These are phyloP conservation scores for Gari tellinella DNA, from an alignment of 2,888 invertebrate species.

Conservation along the genomic window DNA sequence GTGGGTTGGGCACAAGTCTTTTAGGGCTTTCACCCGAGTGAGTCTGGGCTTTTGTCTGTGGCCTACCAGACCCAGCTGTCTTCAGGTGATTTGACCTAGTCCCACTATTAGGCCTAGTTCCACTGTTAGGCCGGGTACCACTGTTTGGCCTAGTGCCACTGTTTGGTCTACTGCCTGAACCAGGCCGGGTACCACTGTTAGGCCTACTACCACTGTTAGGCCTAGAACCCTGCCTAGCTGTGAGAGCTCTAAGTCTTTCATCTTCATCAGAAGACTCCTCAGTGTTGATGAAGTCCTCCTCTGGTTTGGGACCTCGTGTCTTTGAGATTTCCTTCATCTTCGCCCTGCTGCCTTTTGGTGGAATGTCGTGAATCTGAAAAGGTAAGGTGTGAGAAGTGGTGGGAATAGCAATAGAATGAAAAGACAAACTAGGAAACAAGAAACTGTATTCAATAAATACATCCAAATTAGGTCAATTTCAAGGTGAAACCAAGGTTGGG, in stretches of 20 bases:
- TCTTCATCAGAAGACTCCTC: constrained; percentile 72
- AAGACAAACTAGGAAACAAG: too few species aligned
- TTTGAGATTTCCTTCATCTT: constrained; percentile 25
- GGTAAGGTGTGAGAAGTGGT: too few species aligned
- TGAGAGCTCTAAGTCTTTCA: constrained; percentile 20
- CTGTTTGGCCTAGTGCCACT: constrained; percentile 59
- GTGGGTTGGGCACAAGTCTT: constrained; percentile 8
- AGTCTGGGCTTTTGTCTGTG: constrained; percentile 26
- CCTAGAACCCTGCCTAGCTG: constrained; percentile 58
- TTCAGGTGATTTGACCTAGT: too few species aligned
- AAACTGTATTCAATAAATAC: too few species aligned
- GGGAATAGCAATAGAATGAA: too few species aligned
- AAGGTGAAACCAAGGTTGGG: too few species aligned
- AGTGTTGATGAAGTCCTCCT: constrained; percentile 76
- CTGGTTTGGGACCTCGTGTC: constrained; percentile 73
- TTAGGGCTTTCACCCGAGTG: constrained; percentile 6
- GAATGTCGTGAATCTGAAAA: constrained; percentile 23
- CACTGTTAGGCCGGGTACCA: constrained; percentile 52
- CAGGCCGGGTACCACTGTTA: constrained; percentile 62
- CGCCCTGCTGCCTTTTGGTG: constrained; percentile 30
- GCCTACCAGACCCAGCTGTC: constrained; percentile 17
- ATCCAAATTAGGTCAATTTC: too few species aligned
- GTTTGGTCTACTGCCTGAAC: constrained; percentile 56
- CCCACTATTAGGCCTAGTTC: constrained; percentile 39
- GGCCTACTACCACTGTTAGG: constrained; percentile 70